A percentile compares a stretch with the other conserved stretches of the same genome.
These are phyloP conservation scores for Heptascelio sp. DNA, from an alignment of 2,888 invertebrate genomes.

Conservation along the genomic window DNA sequence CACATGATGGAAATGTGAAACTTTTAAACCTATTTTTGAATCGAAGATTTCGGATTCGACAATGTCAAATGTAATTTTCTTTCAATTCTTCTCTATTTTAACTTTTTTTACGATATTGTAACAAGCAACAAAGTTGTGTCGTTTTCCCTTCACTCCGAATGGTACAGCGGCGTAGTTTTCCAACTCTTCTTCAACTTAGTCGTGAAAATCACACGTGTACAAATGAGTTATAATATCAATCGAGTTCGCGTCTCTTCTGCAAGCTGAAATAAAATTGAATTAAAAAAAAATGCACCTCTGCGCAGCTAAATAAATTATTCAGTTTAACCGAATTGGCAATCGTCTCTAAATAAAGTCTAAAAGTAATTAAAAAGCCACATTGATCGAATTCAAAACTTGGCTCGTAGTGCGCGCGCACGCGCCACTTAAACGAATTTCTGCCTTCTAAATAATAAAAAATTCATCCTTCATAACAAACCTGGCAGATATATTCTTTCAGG, in stretches of 20 bases:
- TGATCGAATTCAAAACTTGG: slow-evolving; percentile 9
- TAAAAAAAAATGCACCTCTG: not conserved
- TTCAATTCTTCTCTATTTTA: slow-evolving; percentile 60
- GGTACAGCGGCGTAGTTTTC: slow-evolving; percentile 15
- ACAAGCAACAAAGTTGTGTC: slow-evolving; percentile 41
- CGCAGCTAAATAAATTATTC: slow-evolving; percentile 11
- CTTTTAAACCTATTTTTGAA: slow-evolving; percentile 57
- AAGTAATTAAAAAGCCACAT: not conserved
- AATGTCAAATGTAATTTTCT: slow-evolving; percentile 51
- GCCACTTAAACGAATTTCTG: slow-evolving; percentile 34
- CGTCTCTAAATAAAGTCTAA: not conserved
- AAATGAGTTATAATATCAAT: slow-evolving; percentile 13
- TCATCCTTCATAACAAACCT: slow-evolving; percentile 20
- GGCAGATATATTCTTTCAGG: not conserved
- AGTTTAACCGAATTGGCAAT: not conserved
- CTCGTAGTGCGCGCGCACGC: not conserved
- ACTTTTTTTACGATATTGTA: slow-evolving; percentile 44
- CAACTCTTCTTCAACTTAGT: slow-evolving; percentile 40
- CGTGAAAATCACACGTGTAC: not conserved
- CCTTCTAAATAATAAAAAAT: slow-evolving; percentile 34
- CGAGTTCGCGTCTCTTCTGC: no score
- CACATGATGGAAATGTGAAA: slow-evolving; percentile 23
- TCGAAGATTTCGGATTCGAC: slow-evolving; percentile 45
- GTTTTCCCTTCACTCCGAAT: slow-evolving; percentile 21
- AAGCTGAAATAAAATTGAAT: not conserved